These are phyloP conservation scores for Dendrocincla tyrannina DNA, from an alignment of 2,797 vertebrate genomes.

Conservation along the genomic window DNA sequence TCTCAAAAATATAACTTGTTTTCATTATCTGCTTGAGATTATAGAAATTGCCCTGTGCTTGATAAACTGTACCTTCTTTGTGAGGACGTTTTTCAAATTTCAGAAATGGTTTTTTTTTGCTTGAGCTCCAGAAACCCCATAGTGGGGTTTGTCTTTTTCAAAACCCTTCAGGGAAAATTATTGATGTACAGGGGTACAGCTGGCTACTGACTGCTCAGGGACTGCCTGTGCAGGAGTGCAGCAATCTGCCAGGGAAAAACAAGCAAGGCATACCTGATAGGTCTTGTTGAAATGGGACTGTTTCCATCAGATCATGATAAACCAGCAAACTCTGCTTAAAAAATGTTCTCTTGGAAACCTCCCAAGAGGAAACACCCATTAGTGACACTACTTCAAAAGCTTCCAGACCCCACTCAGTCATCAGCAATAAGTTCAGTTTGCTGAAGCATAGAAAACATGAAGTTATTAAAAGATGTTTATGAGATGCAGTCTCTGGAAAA, in stretches of 20 bases:
- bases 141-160: not conserved
- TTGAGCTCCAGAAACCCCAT: not conserved
- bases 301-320: not conserved
- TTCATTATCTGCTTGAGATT: not conserved
- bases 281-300: not conserved
- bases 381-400: not conserved
- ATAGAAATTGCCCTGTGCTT: not conserved
- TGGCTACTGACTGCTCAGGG: not conserved
- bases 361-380: not conserved
- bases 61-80: not conserved
- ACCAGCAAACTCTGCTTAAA: not conserved
- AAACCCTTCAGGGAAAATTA: not conserved
- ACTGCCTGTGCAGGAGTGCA: not conserved
- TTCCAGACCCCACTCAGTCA: not conserved
- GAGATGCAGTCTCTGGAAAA: not conserved
- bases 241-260: not conserved
- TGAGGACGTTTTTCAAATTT: not conserved
- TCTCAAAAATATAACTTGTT: not conserved
- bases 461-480: conserved; percentile 1
- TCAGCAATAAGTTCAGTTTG: not conserved
- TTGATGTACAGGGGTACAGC: not conserved
- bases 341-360: not conserved
- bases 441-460: not conserved
- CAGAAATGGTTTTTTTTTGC: not conserved
- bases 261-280: not conserved